Conservation (phyloP, 1,140 invertebrate species). For the Bombus sylvicola region DNA sequence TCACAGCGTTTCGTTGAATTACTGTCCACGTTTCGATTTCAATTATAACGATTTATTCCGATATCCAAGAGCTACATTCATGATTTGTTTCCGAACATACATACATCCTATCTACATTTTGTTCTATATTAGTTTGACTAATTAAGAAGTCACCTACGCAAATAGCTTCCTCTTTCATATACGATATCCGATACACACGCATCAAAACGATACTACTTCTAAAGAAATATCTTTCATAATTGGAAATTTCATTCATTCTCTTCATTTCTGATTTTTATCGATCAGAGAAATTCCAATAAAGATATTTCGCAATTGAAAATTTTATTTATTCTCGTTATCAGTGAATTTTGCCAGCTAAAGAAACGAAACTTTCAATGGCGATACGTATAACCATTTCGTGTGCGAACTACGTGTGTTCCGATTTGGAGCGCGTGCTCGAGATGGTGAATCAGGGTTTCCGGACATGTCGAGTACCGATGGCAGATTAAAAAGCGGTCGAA, state of each 20-base stretch:
- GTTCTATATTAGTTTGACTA: neutral
- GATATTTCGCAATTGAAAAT: neutral
- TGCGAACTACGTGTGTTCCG: neutral
- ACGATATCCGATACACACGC: neutral
- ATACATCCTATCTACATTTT: too few species aligned
- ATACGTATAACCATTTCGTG: neutral
- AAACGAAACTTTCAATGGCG: neutral
- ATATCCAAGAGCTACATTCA: neutral
- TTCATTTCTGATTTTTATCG: neutral
- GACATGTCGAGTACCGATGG: conserved; percentile 22
- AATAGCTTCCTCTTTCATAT: neutral
- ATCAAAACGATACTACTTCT: neutral
- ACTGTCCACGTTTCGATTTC: neutral
- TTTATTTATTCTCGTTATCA: neutral
- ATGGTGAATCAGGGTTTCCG: conserved; percentile 7
- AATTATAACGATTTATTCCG: neutral
- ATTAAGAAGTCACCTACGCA: neutral
- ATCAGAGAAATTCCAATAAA: neutral
- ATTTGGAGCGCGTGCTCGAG: conserved; percentile 9
- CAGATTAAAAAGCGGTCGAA: conserved; percentile 55
- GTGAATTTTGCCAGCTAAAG: neutral
- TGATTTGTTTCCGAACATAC: neutral
- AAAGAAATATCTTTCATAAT: neutral
- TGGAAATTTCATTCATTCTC: neutral
- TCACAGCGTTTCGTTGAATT: neutral